Percentiles rank a stretch among this genome's conserved stretches.
These are phyloP conservation scores for Auanema sp. DNA, from an alignment of 2,888 invertebrate species.

Conservation along the genomic window DNA sequence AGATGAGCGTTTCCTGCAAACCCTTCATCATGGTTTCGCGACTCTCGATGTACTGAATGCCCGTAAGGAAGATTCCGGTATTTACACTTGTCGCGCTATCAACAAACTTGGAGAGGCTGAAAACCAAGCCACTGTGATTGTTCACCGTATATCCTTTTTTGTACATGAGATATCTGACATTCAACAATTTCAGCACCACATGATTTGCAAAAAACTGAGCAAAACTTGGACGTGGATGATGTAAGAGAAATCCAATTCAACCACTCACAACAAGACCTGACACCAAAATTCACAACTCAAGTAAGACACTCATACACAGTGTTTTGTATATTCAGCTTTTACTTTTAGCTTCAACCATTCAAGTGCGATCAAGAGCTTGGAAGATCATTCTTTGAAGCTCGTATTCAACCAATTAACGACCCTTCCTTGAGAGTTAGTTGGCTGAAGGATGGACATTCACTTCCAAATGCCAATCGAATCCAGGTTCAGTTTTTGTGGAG, in stretches of 20 bases:
- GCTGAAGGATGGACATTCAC: conserved; percentile 66
- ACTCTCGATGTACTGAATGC: conserved; percentile 79
- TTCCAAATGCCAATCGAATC: conserved; percentile 66
- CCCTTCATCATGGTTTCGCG: conserved; percentile 89
- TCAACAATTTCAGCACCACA: conserved; percentile 32
- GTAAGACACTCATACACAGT: conserved; percentile 4
- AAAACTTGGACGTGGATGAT: conserved; percentile 58
- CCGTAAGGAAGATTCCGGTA: conserved; percentile 79
- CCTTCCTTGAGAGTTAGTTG: conserved; percentile 75
- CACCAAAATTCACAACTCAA: conserved; percentile 49
- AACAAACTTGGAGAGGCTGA: conserved; percentile 95
- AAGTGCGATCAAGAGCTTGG: conserved; percentile 70
- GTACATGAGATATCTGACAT: neutral
- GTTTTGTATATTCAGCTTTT: neutral
- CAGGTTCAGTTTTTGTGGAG: conserved; percentile 24
- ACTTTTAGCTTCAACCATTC: conserved; percentile 42
- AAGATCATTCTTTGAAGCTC: conserved; percentile 89
- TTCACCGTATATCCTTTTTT: conserved; percentile 37
- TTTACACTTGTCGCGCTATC: conserved; percentile 88
- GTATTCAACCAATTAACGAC: conserved; percentile 89
- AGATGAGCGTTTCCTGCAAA: conserved; percentile 47
- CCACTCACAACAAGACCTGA: conserved; percentile 33
- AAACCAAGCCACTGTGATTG: conserved; percentile 69
- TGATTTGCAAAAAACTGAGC: conserved; percentile 38
- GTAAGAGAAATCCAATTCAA: conserved; percentile 56